Conservation (phyloP, 2,888 invertebrate genomes). For the Parelbella ahira region DNA sequence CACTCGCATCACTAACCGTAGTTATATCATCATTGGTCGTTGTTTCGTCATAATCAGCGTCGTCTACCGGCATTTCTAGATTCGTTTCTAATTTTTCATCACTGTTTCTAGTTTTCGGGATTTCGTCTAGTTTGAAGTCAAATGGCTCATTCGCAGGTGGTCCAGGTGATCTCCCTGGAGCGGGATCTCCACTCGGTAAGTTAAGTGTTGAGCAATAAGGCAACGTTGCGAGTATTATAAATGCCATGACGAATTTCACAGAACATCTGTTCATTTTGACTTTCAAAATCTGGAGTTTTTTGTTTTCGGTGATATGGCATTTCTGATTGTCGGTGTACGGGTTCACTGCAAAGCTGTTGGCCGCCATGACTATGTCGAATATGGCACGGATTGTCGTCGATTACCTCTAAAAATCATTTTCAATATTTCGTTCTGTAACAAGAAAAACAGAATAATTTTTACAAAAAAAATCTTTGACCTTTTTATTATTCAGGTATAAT, state of each 20-base stretch:
- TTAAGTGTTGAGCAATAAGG: slow-evolving; percentile 65
- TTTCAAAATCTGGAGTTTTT: slow-evolving; percentile 34
- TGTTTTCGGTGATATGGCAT: slow-evolving; percentile 36
- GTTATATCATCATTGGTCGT: slow-evolving; percentile 47
- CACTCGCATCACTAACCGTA: slow-evolving; percentile 43
- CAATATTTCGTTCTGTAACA: slow-evolving; percentile 14
- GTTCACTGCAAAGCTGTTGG: not conserved
- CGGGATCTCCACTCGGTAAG: slow-evolving; percentile 82
- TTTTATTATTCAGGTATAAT: no score
- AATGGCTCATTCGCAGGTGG: slow-evolving; percentile 58
- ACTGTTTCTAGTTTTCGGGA: slow-evolving; percentile 6
- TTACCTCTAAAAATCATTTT: not conserved
- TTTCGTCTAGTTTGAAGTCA: slow-evolving; percentile 27
- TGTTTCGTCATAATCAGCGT: slow-evolving; percentile 46
- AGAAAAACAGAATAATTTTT: not conserved
- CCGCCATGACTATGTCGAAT: slow-evolving; percentile 8
- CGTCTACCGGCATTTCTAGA: slow-evolving; percentile 36
- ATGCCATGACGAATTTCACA: slow-evolving; percentile 41
- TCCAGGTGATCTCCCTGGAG: slow-evolving; percentile 84
- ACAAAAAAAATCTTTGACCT: no score
- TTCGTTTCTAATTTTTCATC: slow-evolving; percentile 33
- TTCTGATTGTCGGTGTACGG: slow-evolving; percentile 30
- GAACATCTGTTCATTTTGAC: slow-evolving; percentile 49
- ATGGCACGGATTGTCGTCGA: not conserved
- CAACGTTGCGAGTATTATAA: slow-evolving; percentile 56